Percentiles rank a stretch among this genome's conserved stretches.
Conservation (phyloP, 1,140 invertebrate genomes). For the Trichomalopsis sarcophagae region DNA sequence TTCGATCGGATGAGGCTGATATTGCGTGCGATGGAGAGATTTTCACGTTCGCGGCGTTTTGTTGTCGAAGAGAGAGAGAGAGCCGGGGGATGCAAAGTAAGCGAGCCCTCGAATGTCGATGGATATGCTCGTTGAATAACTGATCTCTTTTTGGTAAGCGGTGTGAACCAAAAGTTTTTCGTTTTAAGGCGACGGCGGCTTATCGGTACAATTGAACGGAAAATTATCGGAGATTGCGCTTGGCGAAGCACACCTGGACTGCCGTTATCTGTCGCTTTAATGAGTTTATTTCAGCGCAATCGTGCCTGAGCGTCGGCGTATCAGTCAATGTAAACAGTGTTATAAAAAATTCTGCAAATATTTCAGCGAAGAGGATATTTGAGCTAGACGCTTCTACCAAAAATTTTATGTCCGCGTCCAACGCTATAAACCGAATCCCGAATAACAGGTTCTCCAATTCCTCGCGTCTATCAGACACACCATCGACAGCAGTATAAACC, state of each 20-base stretch:
- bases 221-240: neutral
- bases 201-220: neutral
- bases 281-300: neutral
- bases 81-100: neutral
- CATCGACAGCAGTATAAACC: too few species aligned
- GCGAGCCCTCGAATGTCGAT: neutral
- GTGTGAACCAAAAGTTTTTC: too few species aligned
- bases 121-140: too few species aligned
- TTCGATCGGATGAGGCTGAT: neutral
- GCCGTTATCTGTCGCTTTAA: neutral
- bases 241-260: neutral
- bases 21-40: neutral
- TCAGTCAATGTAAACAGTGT: neutral
- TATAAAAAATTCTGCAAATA: neutral
- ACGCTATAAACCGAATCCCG: too few species aligned
- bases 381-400: too few species aligned
- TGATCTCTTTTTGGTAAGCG: too few species aligned
- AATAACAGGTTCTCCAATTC: too few species aligned
- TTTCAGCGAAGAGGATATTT: neutral
- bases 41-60: neutral
- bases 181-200: neutral
- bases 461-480: too few species aligned
- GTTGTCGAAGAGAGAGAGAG: neutral
- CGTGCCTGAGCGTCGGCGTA: neutral
- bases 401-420: too few species aligned